Evolutionary conservation across 1,140 invertebrate genomes (phyloP).

Genomic region (Mycetomoellerius zeteki): DNA sequence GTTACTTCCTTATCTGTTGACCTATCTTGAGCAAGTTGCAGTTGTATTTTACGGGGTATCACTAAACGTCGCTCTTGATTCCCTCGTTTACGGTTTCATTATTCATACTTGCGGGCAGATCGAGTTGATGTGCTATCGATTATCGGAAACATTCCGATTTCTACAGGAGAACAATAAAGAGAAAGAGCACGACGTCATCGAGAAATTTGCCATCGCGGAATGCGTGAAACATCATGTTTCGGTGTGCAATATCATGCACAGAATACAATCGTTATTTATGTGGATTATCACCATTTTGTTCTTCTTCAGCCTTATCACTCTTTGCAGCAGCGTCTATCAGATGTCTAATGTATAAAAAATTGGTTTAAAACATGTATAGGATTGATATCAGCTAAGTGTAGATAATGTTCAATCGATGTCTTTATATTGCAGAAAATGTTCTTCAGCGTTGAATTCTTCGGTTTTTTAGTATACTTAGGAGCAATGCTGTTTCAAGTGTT

Average conservation of each 20-base stretch:
- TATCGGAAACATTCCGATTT: conserved; percentile 21
- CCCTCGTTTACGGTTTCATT: conserved; percentile 59
- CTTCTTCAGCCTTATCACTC: conserved; percentile 42
- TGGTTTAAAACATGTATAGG: neutral
- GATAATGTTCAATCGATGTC: neutral
- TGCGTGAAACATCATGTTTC: conserved; percentile 53
- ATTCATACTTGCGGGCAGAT: conserved; percentile 61
- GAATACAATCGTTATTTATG: conserved; percentile 52
- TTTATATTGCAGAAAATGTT: conserved; percentile 26
- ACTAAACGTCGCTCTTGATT: conserved; percentile 45
- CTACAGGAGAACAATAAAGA: neutral
- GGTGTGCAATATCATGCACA: conserved; percentile 12
- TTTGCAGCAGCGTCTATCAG: conserved; percentile 57
- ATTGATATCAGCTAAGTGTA: neutral
- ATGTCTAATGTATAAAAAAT: conserved; percentile 49
- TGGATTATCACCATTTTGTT: conserved; percentile 43
- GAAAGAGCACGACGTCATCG: neutral
- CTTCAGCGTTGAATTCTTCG: conserved; percentile 32
- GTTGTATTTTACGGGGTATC: neutral
- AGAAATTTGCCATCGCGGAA: conserved; percentile 16
- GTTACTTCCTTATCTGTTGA: conserved; percentile 30
- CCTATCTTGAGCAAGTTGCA: conserved; percentile 39
- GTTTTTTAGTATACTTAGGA: conserved; percentile 26
- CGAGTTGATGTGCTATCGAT: conserved; percentile 38
- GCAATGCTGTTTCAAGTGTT: conserved; percentile 62